Evolutionary conservation across 2,797 vertebrate genomes (phyloP).

Genomic region (Myotis planiceps): DNA sequence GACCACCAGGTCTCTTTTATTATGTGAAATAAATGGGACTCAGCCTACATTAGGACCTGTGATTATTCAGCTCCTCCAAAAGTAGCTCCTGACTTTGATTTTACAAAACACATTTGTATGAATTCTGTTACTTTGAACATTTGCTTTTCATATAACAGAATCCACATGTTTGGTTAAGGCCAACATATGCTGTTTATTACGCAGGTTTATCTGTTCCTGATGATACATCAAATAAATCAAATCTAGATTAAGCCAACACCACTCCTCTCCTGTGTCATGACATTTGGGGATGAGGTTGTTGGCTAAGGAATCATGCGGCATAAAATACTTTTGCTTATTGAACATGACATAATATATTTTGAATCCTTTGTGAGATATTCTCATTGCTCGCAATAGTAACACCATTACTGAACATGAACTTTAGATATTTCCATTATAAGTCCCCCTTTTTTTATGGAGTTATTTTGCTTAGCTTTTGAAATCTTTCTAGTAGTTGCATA

Average conservation of each 20-base stretch:
- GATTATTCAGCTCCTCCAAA: conserved; percentile 46
- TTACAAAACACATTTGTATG: conserved; percentile 71
- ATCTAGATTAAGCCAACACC: conserved; percentile 53
- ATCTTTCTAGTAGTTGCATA: conserved; percentile 20
- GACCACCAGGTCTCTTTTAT: background rate
- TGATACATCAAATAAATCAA: conserved; percentile 63
- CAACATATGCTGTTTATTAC: conserved; percentile 72
- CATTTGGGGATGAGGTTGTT: conserved; percentile 30
- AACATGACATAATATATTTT: background rate
- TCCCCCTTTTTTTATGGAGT: background rate
- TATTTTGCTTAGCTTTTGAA: conserved; percentile 55
- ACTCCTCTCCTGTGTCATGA: background rate
- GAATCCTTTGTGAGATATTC: background rate
- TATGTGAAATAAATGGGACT: background rate
- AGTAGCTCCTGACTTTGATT: conserved; percentile 65
- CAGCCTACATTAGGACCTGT: background rate
- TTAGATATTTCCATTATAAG: background rate
- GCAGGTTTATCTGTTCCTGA: conserved; percentile 74
- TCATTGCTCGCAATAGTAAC: background rate
- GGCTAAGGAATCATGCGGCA: background rate
- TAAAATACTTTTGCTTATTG: conserved; percentile 29
- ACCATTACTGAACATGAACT: background rate
- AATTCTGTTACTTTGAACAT: conserved; percentile 75
- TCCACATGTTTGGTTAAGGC: conserved; percentile 60
- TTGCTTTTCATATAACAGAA: conserved; percentile 71